phyloP scores from a whole-genome alignment of 1,140 invertebrate genomes.

The Tachypleus tridentatus region DNA sequence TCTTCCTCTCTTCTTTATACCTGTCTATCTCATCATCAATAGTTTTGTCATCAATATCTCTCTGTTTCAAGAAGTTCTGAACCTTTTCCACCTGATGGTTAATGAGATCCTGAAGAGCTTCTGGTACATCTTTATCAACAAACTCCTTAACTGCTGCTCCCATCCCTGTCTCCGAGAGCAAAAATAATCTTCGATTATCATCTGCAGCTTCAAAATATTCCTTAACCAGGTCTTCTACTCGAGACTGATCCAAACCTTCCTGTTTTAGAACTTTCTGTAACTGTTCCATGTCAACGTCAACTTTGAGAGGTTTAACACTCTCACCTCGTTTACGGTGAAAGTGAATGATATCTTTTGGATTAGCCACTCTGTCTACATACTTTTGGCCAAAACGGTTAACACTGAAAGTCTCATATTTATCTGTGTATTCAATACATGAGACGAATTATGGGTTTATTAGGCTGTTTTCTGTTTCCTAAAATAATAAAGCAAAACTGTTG shows the following conservation, averaged over 20 bases:
- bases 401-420: slow-evolving; percentile 41
- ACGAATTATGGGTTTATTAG: slow-evolving; percentile 62
- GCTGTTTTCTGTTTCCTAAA: slow-evolving; percentile 57
- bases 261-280: slow-evolving; percentile 23
- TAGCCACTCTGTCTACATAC: slow-evolving; percentile 44
- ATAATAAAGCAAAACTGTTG: slow-evolving; percentile 4
- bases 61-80: slow-evolving; percentile 31
- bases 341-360: slow-evolving; percentile 39
- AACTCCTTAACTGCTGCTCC: slow-evolving; percentile 45
- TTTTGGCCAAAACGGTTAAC: slow-evolving; percentile 55
- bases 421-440: slow-evolving; percentile 59
- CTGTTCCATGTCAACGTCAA: slow-evolving; percentile 21
- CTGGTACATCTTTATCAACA: slow-evolving; percentile 45
- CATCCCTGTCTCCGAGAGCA: slow-evolving; percentile 47
- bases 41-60: slow-evolving; percentile 29
- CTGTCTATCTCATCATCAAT: slow-evolving; percentile 32
- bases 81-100: slow-evolving; percentile 37
- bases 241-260: slow-evolving; percentile 23
- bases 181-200: slow-evolving; percentile 37
- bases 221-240: slow-evolving; percentile 48
- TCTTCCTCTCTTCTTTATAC: slow-evolving; percentile 28
- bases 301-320: slow-evolving; percentile 19
- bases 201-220: slow-evolving; percentile 43
- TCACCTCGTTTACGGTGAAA: slow-evolving; percentile 28
- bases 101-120: slow-evolving; percentile 38